A percentile compares a stretch with the other conserved stretches of the same genome.
Conservation (phyloP, 2,888 invertebrate species). For the Mayetiola destructor region DNA sequence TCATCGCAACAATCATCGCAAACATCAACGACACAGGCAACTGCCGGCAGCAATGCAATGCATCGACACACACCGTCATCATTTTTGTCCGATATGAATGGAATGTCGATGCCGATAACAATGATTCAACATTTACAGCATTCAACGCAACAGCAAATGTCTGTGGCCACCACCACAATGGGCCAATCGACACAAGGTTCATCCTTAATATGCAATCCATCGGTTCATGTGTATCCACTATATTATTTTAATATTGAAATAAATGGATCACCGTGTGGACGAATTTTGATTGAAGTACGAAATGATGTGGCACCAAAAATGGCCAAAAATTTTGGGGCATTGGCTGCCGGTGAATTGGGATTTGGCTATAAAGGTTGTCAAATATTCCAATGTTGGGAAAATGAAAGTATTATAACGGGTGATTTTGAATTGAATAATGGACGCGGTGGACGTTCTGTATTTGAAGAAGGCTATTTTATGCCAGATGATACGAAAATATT, state of each 20-base stretch:
- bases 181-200: constrained; percentile 28
- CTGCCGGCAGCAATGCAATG: constrained; percentile 18
- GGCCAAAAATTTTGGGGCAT: constrained; percentile 61
- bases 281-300: constrained; percentile 61
- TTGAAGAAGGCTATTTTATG: constrained; percentile 63
- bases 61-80: constrained; percentile 14
- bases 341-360: constrained; percentile 57
- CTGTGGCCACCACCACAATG: constrained; percentile 18
- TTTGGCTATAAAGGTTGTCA: constrained; percentile 65
- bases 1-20: constrained; percentile 28
- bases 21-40: constrained; percentile 24
- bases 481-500: constrained; percentile 66
- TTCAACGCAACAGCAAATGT: constrained; percentile 20
- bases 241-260: constrained; percentile 66
- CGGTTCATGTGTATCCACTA: constrained; percentile 46
- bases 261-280: constrained; percentile 51
- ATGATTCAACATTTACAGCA: constrained; percentile 21
- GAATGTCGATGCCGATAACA: constrained; percentile 19
- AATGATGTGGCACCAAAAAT: constrained; percentile 67
- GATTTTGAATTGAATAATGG: constrained; percentile 72
- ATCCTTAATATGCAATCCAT: constrained; percentile 39
- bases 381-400: constrained; percentile 71
- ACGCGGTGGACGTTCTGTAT: constrained; percentile 61
- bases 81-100: constrained; percentile 19
- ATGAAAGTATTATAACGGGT: constrained; percentile 66